phyloP scores from a whole-genome alignment of 2,888 invertebrate species.

The Hylaea fasciaria region DNA sequence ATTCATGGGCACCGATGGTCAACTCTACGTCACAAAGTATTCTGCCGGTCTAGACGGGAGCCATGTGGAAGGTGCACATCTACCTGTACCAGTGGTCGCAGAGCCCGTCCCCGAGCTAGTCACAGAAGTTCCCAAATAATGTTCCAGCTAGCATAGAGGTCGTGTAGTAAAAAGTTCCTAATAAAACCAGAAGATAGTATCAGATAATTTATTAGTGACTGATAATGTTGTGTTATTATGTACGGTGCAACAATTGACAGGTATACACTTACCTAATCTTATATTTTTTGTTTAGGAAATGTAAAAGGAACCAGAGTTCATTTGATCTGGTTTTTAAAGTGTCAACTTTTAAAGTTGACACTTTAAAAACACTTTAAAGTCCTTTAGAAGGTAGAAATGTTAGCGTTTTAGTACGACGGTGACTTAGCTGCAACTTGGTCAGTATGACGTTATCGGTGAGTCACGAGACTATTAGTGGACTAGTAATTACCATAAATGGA shows the following conservation, averaged over 20 bases:
- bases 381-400: no score
- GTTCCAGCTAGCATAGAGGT: not conserved
- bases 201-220: no score
- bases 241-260: no score
- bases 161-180: no score
- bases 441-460: conserved; percentile 43
- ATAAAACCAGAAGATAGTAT: not conserved
- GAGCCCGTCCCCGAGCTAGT: conserved; percentile 28
- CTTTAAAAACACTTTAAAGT: no score
- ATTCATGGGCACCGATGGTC: conserved; percentile 63
- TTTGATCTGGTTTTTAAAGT: no score
- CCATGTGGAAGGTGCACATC: conserved; percentile 57
- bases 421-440: conserved; percentile 24
- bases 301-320: no score
- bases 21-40: conserved; percentile 65
- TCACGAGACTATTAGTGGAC: conserved; percentile 38
- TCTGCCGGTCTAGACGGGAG: conserved; percentile 61
- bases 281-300: no score
- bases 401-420: no score
- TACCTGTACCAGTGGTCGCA: conserved; percentile 50
- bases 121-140: conserved; percentile 13
- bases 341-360: no score
- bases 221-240: no score
- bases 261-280: no score
- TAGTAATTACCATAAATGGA: conserved; percentile 46